A percentile compares a stretch with the other conserved stretches of the same genome.
Evolutionary conservation across 2,888 invertebrate species (phyloP).

Genomic region (Metopia argyrocephala): DNA sequence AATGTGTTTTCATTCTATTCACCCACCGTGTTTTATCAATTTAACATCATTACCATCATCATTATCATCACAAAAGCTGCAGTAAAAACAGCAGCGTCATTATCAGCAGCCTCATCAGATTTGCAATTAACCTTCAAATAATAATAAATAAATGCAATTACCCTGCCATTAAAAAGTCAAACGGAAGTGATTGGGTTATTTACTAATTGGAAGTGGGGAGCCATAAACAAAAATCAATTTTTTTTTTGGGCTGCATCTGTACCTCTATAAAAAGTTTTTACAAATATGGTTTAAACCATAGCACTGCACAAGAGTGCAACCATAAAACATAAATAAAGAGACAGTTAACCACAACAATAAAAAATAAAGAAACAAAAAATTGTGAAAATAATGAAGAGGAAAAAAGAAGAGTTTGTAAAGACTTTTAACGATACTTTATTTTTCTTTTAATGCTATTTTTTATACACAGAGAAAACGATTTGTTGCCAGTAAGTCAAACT

Average conservation of each 20-base stretch:
- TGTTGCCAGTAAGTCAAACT: constrained; percentile 33
- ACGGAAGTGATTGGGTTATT: constrained; percentile 73
- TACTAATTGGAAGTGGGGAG: constrained; percentile 64
- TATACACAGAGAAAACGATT: constrained; percentile 44
- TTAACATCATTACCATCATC: background rate
- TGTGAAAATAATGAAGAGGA: constrained; percentile 29
- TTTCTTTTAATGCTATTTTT: constrained; percentile 22
- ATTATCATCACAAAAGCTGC: no score
- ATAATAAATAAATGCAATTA: constrained; percentile 40
- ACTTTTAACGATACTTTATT: background rate
- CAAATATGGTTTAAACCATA: constrained; percentile 32
- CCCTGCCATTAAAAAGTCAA: constrained; percentile 41
- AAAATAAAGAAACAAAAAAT: constrained; percentile 19
- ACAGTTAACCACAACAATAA: constrained; percentile 37
- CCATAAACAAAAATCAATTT: constrained; percentile 52
- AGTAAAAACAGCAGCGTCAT: constrained; percentile 12
- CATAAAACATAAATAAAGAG: constrained; percentile 61
- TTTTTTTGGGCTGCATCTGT: background rate
- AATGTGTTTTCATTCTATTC: background rate
- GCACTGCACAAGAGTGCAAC: constrained; percentile 15
- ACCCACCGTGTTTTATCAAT: background rate
- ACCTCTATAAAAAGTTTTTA: background rate
- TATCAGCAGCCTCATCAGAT: constrained; percentile 21
- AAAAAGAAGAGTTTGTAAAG: background rate
- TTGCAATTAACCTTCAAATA: constrained; percentile 45